Base-by-base conservation (phyloP, 2,888 invertebrate genomes). In the Anarsia innoxiella region DNA sequence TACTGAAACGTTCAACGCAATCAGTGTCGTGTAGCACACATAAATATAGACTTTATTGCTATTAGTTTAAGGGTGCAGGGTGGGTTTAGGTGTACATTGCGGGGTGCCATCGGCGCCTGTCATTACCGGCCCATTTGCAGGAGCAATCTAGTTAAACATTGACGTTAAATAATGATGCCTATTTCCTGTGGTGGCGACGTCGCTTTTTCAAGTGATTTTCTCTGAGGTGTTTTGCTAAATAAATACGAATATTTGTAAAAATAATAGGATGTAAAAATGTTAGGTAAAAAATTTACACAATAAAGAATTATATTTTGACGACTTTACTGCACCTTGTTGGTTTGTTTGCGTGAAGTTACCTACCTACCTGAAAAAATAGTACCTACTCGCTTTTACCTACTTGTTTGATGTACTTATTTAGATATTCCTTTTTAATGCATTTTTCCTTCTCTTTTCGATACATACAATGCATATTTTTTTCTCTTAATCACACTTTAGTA, bases 101-200 rank as follows among this genome's bases (percentile, higher is more conserved):
- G 46, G 53, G 45, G 39, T 43, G 56, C 61, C 62, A 59, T 64
- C 64, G 57, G 45, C 59, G 45, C 45, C 54, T 51, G 68, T 74
- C 79, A 77, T 80, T 80, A 80, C 79, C 79, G 79, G 75, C 52
- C 76, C 70, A 75, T 77, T 77, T 73, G 66, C 60, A 56, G 54
- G 46, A 57, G 62, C 76, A 76, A 78, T 72, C 67, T 63, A 59
- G 79, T 78, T 70, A 69, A 71, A 70, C 65, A 72, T 71, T 76
- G 78, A 76, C 77, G 65, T 68, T 73, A 76, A 79, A 76, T 82
- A 79, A 82, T 79, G 77, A 79, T 72, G 72, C 60, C 53, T 66
- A 77, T 79, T 79, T 78, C 77, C 79, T 26, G 14, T 3, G 34
- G 15, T 15, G 26, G 11, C 14, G 34, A 25, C 14, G 12, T 10